phyloP scores from a whole-genome alignment of 2,797 vertebrate species.

The Oreonectes daqikongensis region DNA sequence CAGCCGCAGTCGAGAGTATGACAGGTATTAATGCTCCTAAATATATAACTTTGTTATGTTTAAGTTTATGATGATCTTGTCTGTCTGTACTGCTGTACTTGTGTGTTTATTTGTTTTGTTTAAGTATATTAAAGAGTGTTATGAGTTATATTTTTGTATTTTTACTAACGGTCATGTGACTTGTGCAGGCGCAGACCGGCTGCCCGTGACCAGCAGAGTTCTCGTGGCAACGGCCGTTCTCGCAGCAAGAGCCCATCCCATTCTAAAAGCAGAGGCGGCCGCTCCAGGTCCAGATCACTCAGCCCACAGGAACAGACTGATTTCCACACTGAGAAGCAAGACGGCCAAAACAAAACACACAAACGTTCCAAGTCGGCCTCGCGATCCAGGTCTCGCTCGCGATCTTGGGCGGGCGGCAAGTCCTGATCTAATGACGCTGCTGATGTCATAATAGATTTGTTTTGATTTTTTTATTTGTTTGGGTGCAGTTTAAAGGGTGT shows the following conservation, averaged over 20 bases:
- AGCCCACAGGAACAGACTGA: constrained; percentile 84
- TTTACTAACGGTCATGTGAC: neutral
- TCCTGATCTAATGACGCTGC: constrained; percentile 77
- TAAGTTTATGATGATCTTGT: neutral
- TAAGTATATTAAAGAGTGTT: no score
- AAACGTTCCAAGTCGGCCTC: constrained; percentile 86
- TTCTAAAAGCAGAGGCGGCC: neutral
- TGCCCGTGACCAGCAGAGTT: constrained; percentile 65
- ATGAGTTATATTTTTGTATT: neutral
- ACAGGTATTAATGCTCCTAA: constrained; percentile 73
- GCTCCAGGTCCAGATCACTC: constrained; percentile 83
- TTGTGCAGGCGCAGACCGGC: constrained; percentile 65
- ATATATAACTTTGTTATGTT: neutral
- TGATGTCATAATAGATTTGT: neutral
- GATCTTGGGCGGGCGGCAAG: constrained; percentile 91
- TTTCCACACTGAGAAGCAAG: constrained; percentile 77
- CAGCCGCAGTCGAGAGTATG: constrained; percentile 91
- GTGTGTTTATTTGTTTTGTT: neutral
- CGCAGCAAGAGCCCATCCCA: constrained; percentile 69
- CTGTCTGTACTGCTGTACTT: no score
- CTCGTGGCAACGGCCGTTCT: constrained; percentile 66
- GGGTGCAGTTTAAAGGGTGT: neutral
- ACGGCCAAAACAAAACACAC: constrained; percentile 80
- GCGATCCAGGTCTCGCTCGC: constrained; percentile 83
- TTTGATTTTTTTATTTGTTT: neutral